Conservation (phyloP, 1,140 invertebrate species). For the Penaeus indicus region DNA sequence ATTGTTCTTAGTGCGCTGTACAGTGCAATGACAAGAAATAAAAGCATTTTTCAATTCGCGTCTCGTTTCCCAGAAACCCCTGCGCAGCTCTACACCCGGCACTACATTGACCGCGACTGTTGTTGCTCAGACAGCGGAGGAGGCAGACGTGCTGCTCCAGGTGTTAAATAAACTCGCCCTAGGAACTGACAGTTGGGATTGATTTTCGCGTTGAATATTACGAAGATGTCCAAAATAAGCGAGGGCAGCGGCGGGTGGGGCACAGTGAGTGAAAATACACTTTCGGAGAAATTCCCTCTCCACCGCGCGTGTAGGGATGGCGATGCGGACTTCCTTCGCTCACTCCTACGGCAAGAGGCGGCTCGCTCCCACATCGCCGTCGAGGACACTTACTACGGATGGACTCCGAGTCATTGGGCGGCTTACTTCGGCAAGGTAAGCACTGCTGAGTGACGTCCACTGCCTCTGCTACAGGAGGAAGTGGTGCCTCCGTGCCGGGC, state of each 20-base stretch:
- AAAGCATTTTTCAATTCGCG: no score
- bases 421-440: constrained; percentile 56
- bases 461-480: neutral
- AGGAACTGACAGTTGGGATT: no score
- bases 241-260: constrained; percentile 35
- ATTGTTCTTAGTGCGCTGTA: no score
- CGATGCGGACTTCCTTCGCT: constrained; percentile 16
- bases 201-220: no score
- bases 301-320: constrained; percentile 56
- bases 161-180: no score
- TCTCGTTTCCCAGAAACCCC: no score
- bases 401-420: constrained; percentile 54
- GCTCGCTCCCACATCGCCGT: constrained; percentile 43
- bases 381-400: constrained; percentile 59
- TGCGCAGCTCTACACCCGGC: no score
- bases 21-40: no score
- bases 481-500: neutral
- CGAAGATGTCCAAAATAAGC: no score
- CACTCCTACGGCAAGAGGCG: constrained; percentile 32
- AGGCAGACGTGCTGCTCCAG: no score
- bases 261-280: constrained; percentile 46
- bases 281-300: constrained; percentile 46
- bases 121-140: no score
- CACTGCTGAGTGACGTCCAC: neutral
- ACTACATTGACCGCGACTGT: no score